These are phyloP conservation scores for Aphaenogaster floridana DNA, from an alignment of 1,140 invertebrate genomes.

Conservation along the genomic window DNA sequence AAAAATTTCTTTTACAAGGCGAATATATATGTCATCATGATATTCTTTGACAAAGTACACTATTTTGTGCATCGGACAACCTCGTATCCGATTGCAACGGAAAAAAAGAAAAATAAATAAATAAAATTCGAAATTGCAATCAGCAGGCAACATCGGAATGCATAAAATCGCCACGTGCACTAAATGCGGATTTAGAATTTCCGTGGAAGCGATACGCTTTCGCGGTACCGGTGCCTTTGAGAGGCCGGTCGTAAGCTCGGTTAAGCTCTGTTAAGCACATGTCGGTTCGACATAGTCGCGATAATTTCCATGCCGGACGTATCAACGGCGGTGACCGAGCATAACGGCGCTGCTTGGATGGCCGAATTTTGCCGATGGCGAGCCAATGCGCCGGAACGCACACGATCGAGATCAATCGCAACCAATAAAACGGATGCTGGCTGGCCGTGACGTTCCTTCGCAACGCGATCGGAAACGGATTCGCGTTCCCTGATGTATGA, in stretches of 20 bases:
- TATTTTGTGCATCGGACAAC: background rate
- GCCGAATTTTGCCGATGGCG: slow-evolving; percentile 41
- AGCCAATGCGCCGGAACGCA: slow-evolving; percentile 37
- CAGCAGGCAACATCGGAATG: background rate
- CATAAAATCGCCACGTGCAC: background rate
- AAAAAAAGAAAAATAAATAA: background rate
- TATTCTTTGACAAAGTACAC: background rate
- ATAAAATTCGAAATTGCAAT: background rate
- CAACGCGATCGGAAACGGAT: slow-evolving; percentile 40
- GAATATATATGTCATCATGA: background rate
- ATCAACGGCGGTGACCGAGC: slow-evolving; percentile 17
- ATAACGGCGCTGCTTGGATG: slow-evolving; percentile 15
- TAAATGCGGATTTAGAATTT: slow-evolving; percentile 37
- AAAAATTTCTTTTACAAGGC: background rate
- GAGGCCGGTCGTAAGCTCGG: slow-evolving; percentile 35
- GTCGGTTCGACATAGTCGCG: slow-evolving; percentile 40
- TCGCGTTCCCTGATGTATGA: slow-evolving; percentile 40
- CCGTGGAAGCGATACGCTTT: slow-evolving; percentile 43
- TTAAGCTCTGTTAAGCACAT: slow-evolving; percentile 59
- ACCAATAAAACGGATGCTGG: slow-evolving; percentile 45
- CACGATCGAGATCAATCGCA: slow-evolving; percentile 31
- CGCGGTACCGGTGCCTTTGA: slow-evolving; percentile 49
- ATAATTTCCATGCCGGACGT: slow-evolving; percentile 50
- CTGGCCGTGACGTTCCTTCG: slow-evolving; percentile 40
- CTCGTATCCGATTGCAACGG: background rate